Evolutionary conservation across 2,888 invertebrate genomes (phyloP).

Genomic region (Nymphalis c-album): DNA sequence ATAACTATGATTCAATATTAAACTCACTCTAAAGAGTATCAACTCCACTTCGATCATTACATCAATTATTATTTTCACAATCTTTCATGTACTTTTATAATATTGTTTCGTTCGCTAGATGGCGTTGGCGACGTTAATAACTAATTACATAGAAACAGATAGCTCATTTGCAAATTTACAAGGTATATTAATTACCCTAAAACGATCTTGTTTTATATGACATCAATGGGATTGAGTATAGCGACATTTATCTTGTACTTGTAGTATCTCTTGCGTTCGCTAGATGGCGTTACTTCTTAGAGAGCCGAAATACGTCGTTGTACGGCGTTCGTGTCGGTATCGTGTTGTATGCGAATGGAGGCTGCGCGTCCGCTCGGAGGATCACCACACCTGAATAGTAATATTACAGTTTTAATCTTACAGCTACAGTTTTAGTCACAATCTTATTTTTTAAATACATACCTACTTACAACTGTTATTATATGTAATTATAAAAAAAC

Average conservation of each 20-base stretch:
- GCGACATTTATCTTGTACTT: constrained; percentile 28
- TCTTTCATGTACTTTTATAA: no score
- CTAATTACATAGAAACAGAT: neutral
- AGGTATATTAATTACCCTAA: neutral
- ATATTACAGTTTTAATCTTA: neutral
- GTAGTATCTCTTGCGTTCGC: constrained; percentile 17
- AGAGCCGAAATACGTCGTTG: constrained; percentile 74
- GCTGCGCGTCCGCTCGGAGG: constrained; percentile 89
- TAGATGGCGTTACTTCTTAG: constrained; percentile 59
- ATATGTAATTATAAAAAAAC: no score
- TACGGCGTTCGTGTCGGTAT: constrained; percentile 75
- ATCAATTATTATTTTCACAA: no score
- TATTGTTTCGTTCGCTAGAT: neutral
- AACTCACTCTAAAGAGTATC: no score
- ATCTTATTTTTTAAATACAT: neutral
- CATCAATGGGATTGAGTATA: constrained; percentile 9
- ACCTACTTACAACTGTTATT: no score
- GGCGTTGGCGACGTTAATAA: neutral
- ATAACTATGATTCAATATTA: no score
- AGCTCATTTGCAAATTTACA: neutral
- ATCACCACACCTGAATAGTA: constrained; percentile 86
- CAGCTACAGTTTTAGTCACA: no score
- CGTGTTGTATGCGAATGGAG: constrained; percentile 71
- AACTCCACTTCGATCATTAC: no score
- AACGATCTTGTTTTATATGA: constrained; percentile 2